Evolutionary conservation across 2,113 vertebrate species (phyloP).

Genomic region (Dicrurus megarhynchus): DNA sequence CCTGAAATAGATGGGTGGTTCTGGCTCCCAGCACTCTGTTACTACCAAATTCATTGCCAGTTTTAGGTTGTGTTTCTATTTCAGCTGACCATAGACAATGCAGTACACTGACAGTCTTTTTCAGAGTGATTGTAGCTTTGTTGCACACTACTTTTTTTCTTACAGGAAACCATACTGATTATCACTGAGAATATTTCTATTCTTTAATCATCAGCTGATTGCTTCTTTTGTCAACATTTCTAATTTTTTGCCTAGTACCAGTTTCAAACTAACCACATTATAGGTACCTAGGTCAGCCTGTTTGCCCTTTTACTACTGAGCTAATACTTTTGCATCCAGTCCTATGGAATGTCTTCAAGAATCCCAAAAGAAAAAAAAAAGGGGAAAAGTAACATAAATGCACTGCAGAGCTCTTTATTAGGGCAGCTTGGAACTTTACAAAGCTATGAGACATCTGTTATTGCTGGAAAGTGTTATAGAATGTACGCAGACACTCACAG

Average conservation of each 20-base stretch:
- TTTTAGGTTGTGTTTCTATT: not conserved
- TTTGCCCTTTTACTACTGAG: not conserved
- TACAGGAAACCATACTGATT: not conserved
- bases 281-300: not conserved
- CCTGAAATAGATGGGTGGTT: not conserved
- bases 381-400: not conserved
- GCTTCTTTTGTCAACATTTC: not conserved
- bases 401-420: not conserved
- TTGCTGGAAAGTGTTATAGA: not conserved
- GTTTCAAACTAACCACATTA: not conserved
- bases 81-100: not conserved
- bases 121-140: not conserved
- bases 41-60: not conserved
- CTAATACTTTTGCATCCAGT: not conserved
- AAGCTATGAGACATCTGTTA: not conserved
- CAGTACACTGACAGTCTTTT: not conserved
- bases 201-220: not conserved
- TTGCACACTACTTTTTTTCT: not conserved
- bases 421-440: not conserved
- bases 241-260: not conserved
- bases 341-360: not conserved
- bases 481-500: not conserved
- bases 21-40: not conserved
- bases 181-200: not conserved
- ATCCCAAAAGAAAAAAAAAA: not conserved